Percentiles rank a stretch among this genome's conserved stretches.
Evolutionary conservation across 2,888 invertebrate species (phyloP).

Genomic region (Acleris cristana): DNA sequence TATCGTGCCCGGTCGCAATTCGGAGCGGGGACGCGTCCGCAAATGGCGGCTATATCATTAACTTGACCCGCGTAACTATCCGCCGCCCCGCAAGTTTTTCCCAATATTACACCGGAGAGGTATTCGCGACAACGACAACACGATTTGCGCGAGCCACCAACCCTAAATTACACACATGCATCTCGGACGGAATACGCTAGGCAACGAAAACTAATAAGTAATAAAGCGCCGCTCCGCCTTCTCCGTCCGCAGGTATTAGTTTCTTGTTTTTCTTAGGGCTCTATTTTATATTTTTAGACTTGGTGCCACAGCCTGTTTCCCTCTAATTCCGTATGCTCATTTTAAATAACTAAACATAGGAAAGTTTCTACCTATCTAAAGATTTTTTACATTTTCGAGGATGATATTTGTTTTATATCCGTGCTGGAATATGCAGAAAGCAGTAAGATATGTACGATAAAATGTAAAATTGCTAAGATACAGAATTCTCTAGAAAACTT

Average conservation of each 20-base stretch:
- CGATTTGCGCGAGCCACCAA: slow-evolving; percentile 54
- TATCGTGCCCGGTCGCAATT: slow-evolving; percentile 81
- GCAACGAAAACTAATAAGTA: slow-evolving; percentile 43
- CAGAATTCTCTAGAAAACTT: slow-evolving; percentile 74
- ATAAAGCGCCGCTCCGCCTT: slow-evolving; percentile 28
- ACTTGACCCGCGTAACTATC: slow-evolving; percentile 81
- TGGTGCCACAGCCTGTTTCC: slow-evolving; percentile 4
- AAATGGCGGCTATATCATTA: slow-evolving; percentile 83
- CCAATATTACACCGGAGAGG: slow-evolving; percentile 76
- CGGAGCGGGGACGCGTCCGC: slow-evolving; percentile 75
- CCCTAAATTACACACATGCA: slow-evolving; percentile 45
- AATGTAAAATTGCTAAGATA: slow-evolving; percentile 63
- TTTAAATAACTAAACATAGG: background rate
- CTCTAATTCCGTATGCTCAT: slow-evolving; percentile 3
- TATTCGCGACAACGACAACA: slow-evolving; percentile 56
- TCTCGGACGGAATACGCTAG: slow-evolving; percentile 45
- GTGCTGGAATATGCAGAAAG: too few relatives aligned
- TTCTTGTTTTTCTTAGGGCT: slow-evolving; percentile 26
- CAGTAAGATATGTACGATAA: background rate
- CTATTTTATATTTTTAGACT: slow-evolving; percentile 24
- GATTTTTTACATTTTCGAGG: too few relatives aligned
- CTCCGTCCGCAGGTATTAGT: slow-evolving; percentile 31
- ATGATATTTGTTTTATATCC: too few relatives aligned
- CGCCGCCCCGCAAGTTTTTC: slow-evolving; percentile 76
- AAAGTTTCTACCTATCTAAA: background rate